Conservation (phyloP, 2,888 invertebrate genomes). For the Parascotia fuliginaria region DNA sequence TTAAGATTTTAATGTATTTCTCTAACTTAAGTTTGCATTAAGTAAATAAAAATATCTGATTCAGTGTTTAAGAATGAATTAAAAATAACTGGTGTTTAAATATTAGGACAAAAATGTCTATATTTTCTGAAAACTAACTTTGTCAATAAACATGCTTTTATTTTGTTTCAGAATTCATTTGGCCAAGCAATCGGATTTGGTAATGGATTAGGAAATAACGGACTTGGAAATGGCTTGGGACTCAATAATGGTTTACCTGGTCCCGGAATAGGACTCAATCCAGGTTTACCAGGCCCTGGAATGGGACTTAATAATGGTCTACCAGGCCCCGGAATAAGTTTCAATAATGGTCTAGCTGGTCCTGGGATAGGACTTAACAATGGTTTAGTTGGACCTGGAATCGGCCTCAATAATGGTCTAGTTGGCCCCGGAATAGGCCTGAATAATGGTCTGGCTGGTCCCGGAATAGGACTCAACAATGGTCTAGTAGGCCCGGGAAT, state of each 20-base stretch:
- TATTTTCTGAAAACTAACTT: too few relatives aligned
- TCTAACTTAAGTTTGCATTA: too few relatives aligned
- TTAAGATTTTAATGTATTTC: too few relatives aligned
- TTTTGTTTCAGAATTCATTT: conserved; percentile 38
- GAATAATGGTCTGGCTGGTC: conserved; percentile 10
- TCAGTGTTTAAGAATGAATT: too few relatives aligned
- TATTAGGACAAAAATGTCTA: too few relatives aligned
- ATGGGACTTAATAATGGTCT: not conserved
- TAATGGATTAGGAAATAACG: conserved; percentile 38
- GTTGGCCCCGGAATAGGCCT: conserved; percentile 1
- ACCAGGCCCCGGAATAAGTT: not conserved
- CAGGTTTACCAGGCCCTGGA: too few relatives aligned
- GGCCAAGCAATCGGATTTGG: conserved; percentile 35
- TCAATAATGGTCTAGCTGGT: not conserved
- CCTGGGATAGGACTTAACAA: conserved; percentile 35
- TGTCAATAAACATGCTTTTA: too few relatives aligned
- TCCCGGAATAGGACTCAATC: conserved; percentile 3
- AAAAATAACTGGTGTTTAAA: too few relatives aligned
- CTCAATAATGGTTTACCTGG: conserved; percentile 12
- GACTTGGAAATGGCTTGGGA: conserved; percentile 28
- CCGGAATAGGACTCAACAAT: conserved; percentile 18
- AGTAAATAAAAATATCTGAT: too few relatives aligned
- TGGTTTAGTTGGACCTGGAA: too few relatives aligned
- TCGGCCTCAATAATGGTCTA: conserved; percentile 19
- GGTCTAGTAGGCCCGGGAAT: conserved; percentile 7